Evolutionary conservation across 2,888 invertebrate species (phyloP).

Genomic region (Cryptocheilus praepositus): DNA sequence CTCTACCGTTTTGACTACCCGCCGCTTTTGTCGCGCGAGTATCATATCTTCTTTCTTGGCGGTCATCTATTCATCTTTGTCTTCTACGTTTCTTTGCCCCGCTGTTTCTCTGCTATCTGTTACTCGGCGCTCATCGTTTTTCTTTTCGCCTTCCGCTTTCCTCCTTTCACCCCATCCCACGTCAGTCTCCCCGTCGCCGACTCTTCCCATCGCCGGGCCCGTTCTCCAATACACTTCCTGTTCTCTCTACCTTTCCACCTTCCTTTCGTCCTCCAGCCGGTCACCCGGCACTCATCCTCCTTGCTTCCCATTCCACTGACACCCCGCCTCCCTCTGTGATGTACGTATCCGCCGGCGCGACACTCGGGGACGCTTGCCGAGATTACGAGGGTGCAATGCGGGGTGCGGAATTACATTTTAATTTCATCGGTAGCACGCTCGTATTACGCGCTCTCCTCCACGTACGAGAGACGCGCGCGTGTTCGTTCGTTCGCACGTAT

Average conservation of each 20-base stretch:
- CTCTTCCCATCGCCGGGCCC: neutral
- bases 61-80: too few species aligned
- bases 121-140: too few species aligned
- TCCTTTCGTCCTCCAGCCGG: neutral
- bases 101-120: too few species aligned
- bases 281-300: neutral
- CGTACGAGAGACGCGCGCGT: constrained; percentile 3
- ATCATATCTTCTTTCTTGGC: neutral
- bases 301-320: constrained; percentile 9
- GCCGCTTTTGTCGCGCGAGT: too few species aligned
- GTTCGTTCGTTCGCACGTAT: constrained; percentile 5
- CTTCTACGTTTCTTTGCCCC: too few species aligned
- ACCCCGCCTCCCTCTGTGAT: constrained; percentile 32
- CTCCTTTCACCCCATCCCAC: too few species aligned
- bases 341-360: constrained; percentile 40
- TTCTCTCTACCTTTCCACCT: constrained; percentile 12
- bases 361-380: constrained; percentile 47
- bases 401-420: constrained; percentile 68
- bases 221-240: neutral
- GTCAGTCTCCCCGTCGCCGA: too few species aligned
- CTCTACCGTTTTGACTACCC: too few species aligned
- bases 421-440: constrained; percentile 60
- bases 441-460: constrained; percentile 19
- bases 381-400: constrained; percentile 61
- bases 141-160: too few species aligned